These are phyloP conservation scores for Acanthochromis polyacanthus DNA, from an alignment of 2,113 vertebrate species.

Conservation along the genomic window DNA sequence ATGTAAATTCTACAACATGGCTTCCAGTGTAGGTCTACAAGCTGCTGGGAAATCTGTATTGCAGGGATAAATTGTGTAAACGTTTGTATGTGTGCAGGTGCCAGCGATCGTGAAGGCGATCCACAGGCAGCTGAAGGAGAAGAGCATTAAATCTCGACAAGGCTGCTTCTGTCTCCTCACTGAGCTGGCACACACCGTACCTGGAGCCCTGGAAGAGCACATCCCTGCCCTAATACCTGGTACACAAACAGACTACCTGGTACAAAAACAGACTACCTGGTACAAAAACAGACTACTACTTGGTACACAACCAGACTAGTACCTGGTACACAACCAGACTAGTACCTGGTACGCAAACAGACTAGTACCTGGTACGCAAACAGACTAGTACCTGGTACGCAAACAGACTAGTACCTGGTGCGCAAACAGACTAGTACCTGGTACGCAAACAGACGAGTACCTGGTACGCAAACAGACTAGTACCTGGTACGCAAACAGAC, in stretches of 20 bases:
- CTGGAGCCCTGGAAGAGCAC: constrained; percentile 90
- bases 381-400: constrained; percentile 90
- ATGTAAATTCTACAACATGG: too few relatives aligned
- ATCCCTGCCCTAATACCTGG: constrained; percentile 90
- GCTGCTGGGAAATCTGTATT: background rate
- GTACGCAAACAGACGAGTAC: constrained; percentile 86
- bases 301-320: constrained; percentile 87
- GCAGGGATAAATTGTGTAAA: background rate
- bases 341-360: constrained; percentile 87
- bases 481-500: constrained; percentile 88
- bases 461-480: constrained; percentile 87
- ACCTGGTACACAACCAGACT: constrained; percentile 88
- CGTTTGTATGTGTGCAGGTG: constrained; percentile 82
- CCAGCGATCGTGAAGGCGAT: constrained; percentile 91
- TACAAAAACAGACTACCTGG: constrained; percentile 88
- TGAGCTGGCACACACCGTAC: constrained; percentile 88
- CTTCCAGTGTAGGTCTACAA: too few relatives aligned
- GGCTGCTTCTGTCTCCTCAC: constrained; percentile 92
- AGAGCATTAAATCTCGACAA: constrained; percentile 90
- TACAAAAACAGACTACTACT: constrained; percentile 86
- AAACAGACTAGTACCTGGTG: constrained; percentile 90
- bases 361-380: constrained; percentile 89
- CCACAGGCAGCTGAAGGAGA: constrained; percentile 92
- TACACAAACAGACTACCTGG: constrained; percentile 86
- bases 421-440: constrained; percentile 85